These are phyloP conservation scores for Silurus lanzhouensis DNA, from an alignment of 2,797 vertebrate species.

Conservation along the genomic window DNA sequence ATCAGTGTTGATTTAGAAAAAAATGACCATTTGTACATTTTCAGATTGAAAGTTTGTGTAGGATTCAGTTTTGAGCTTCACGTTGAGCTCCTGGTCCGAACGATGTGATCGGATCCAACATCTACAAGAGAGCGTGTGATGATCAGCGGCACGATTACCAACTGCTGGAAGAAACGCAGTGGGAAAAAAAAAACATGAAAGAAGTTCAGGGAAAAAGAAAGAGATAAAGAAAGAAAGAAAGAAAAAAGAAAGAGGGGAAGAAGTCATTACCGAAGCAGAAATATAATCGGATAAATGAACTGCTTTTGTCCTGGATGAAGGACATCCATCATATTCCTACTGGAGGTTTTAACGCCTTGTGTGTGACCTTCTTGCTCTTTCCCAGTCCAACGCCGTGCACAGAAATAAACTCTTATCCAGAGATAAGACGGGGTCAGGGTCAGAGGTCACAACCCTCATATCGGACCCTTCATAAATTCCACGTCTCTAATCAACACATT, in stretches of 20 bases:
- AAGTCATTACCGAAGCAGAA: neutral
- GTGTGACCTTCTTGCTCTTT: neutral
- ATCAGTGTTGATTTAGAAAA: too few relatives aligned
- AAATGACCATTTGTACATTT: neutral
- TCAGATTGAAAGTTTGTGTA: neutral
- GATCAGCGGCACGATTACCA: neutral
- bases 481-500: slow-evolving; percentile 26
- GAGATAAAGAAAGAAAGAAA: neutral
- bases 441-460: slow-evolving; percentile 13
- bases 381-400: neutral
- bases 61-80: neutral
- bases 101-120: too few relatives aligned
- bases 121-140: too few relatives aligned
- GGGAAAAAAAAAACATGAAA: neutral
- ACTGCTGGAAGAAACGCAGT: too few relatives aligned
- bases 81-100: too few relatives aligned
- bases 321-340: neutral
- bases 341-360: neutral
- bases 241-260: neutral
- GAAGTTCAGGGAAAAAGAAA: neutral
- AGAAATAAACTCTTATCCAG: slow-evolving; percentile 19
- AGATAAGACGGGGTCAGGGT: slow-evolving; percentile 12
- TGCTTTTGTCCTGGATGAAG: neutral
- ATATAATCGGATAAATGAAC: neutral
- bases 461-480: slow-evolving; percentile 10